A percentile compares a stretch with the other conserved stretches of the same genome.
phyloP scores from a whole-genome alignment of 2,888 invertebrate genomes.

The Aspidiotus destructor region DNA sequence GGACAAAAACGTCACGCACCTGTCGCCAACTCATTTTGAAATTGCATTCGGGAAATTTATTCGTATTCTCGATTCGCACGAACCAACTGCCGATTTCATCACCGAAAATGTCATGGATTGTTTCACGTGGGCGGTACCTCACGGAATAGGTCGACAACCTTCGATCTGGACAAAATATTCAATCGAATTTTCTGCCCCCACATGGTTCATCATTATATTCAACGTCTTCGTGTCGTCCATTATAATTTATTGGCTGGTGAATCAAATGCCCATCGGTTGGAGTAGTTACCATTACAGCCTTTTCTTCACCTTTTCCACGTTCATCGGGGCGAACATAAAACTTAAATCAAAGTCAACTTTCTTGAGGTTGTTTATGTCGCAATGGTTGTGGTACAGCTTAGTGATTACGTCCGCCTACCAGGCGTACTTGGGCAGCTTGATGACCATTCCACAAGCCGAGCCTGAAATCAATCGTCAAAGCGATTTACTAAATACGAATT shows the following conservation, averaged over 20 bases:
- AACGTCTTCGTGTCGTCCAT: constrained; percentile 34
- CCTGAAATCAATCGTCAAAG: constrained; percentile 36
- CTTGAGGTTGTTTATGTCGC: constrained; percentile 36
- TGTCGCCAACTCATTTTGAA: constrained; percentile 33
- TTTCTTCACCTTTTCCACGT: constrained; percentile 35
- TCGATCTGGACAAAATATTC: constrained; percentile 38
- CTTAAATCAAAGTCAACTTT: constrained; percentile 34
- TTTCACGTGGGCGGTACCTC: constrained; percentile 39
- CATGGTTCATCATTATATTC: constrained; percentile 38
- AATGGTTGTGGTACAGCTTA: constrained; percentile 38
- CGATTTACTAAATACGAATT: constrained; percentile 36
- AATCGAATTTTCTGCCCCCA: constrained; percentile 37
- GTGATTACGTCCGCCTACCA: constrained; percentile 34
- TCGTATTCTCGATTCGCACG: constrained; percentile 36
- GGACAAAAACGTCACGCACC: constrained; percentile 17
- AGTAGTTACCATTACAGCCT: constrained; percentile 17
- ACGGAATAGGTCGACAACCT: constrained; percentile 37
- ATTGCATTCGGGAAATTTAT: constrained; percentile 39
- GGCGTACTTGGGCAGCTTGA: constrained; percentile 37
- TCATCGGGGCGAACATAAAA: constrained; percentile 37
- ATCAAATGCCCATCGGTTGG: constrained; percentile 18
- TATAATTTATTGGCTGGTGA: constrained; percentile 6
- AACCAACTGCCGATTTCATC: constrained; percentile 36
- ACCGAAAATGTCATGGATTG: constrained; percentile 39
- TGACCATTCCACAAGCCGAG: constrained; percentile 38